Evolutionary conservation across 2,888 invertebrate species (phyloP), one percentile per base, ranked within the genome.

Genomic region (Ophion ellenae): DNA sequence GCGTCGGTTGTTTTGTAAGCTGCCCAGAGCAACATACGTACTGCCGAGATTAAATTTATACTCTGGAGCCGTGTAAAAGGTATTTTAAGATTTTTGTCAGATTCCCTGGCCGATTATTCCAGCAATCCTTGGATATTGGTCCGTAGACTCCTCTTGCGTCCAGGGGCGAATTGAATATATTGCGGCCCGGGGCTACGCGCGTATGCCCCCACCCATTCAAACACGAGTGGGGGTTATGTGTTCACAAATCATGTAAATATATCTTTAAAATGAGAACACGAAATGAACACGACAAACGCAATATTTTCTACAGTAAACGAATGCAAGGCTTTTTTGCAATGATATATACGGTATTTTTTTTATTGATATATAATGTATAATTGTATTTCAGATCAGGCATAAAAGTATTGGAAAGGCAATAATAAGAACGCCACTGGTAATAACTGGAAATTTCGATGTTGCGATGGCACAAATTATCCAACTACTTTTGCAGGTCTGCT

Each of bases 41-140:
- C 28, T 77, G 53, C 11, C 45, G 45, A 69, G 63, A 75, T 59
- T 36, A 76, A 53, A 67, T 73, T 66, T 47, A 53, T 71, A 11
- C 7, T 32, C 17, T 11, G 61, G 45, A n/a, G 20, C 20, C 40
- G 73, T 59, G 53, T n/a, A 20, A 53, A 17, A 17, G n/a, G 4
- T 20, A n/a, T 64, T 69, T 57, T 63, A 57, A 36, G 74, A 78
- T 74, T 59, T 53, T 7, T 40, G 40, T 69, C 47, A 17, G 63
- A 81, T 78, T 81, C 57, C 66, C 36, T 20, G 17, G 70, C 74
- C 36, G 17, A 40, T 61, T 61, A n/a, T 59, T 45, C 11, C 28
- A 24, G 63, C 32, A 32, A 71, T 32, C 11, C 28, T 59, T 11
- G 32, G 28, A 36, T 28, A 59, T 73, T 77, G 4, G 7, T n/a